Evolutionary conservation across 2,888 invertebrate genomes (phyloP), one percentile per base, ranked within the genome.

Genomic region (Leucoma salicis): DNA sequence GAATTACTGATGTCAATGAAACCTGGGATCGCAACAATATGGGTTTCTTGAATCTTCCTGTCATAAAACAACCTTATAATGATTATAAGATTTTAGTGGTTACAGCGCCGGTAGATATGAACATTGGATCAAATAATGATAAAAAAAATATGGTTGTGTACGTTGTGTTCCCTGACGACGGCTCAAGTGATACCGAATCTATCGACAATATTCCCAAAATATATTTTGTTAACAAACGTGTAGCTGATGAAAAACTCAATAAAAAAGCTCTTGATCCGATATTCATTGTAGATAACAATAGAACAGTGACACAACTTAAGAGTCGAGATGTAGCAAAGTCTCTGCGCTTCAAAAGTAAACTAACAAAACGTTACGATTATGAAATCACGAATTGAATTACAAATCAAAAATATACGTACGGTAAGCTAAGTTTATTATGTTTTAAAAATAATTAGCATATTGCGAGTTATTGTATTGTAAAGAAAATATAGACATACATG

Each of bases 21-120:
- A 8, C n/a, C 0, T 15, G 29, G 29, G 1, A 32, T 21, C 4
- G 21, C 29, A 25, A 7, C 1, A 35, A 43, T 2, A 38, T 47
- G 0, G 66, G 66, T 42, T 68, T 65, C 37, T 64, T 83, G 11
- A 76, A 75, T 43, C 58, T 86, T 35, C 85, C 87, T 0, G 49
- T 82, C 3, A 37, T 81, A 2, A 66, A 62, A 4, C 77, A 81
- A 27, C 70, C 75, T 0, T 73, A 63, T 25, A 53, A 66, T 1
- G 62, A 78, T 31, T 87, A 86, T 40, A 82, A 81, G 46, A 66
- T 87, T n/a, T 42, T 88, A 27, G 78, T 88, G 0, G 87, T 77
- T 0, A 70, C 74, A 0, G 85, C 88, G 0, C 88, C 88, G 0
- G 66, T 75, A 0, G 57, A 77, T 29, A 41, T 84, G 3, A 74